A percentile compares a stretch with the other conserved stretches of the same genome.
phyloP scores from a whole-genome alignment of 2,113 vertebrate genomes.

The Seriola aureovittata region DNA sequence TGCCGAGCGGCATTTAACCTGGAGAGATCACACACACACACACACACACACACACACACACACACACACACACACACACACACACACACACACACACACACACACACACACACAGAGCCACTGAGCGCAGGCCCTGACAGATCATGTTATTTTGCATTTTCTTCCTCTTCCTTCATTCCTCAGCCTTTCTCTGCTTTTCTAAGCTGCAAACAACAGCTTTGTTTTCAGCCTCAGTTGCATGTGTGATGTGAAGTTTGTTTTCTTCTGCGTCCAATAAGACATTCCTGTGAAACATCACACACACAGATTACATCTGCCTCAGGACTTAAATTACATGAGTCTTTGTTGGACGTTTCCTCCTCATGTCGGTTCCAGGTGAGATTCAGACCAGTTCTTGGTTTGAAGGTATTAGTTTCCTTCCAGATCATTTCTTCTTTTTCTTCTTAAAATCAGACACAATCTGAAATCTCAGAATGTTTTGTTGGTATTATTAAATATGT shows the following conservation, averaged over 20 bases:
- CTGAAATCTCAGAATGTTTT: no score
- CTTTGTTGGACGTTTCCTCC: no score
- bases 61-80: no score
- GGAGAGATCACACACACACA: not conserved
- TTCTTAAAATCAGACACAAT: no score
- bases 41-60: not conserved
- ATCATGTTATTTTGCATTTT: slow-evolving; percentile 20
- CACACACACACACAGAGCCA: not conserved
- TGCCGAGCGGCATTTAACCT: not conserved
- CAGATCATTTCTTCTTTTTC: no score
- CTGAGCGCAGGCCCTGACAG: not conserved
- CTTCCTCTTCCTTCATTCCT: slow-evolving; percentile 36
- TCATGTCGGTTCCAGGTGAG: no score
- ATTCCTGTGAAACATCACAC: not conserved
- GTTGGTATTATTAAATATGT: no score
- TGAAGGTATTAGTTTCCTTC: no score
- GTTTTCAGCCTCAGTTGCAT: slow-evolving; percentile 1
- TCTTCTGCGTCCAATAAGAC: not conserved
- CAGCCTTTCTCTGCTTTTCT: not conserved
- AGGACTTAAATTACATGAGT: no score
- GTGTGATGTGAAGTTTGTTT: not conserved
- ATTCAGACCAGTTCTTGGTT: no score
- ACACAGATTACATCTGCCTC: no score
- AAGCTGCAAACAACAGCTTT: slow-evolving; percentile 1
- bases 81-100: not conserved